Evolutionary conservation across 1,140 invertebrate species (phyloP), one percentile per base, ranked within the genome.

Genomic region (Calycopis cecrops): DNA sequence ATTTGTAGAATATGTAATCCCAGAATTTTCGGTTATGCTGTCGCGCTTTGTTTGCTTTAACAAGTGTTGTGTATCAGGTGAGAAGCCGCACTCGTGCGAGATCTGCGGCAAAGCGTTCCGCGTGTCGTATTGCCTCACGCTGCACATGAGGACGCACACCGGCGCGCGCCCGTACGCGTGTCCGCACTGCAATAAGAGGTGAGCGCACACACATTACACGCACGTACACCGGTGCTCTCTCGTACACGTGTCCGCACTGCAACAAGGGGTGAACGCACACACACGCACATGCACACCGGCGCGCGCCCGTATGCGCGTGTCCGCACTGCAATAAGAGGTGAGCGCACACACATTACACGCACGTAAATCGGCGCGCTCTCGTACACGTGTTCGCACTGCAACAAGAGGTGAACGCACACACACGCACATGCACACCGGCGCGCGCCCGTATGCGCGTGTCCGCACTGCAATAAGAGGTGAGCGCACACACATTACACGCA

Each of bases 81-180:
- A 95, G 70, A 94, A 94, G 66, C 94, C 94, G 0, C 93, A 95
- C 67, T 87, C 89, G 28, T 96, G 94, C 63, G 91, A 93, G 71
- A 91, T 94, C 17, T 96, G 94, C 71, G 92, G 92, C 16, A 95
- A 94, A 84, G 90, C 90, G 0, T 96, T 95, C 75, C 88, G 94
- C 6, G 93, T 94, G 6, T 92, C 93, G 51, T 94, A 94, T 70
- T 94, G 94, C 62, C 81, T 96, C 14, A 94, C 93, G 1, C 83
- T 94, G 4, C 94, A 95, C 70, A 91, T 94, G 90, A 88, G 93
- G 34, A 93, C 93, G 1, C 94, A 95, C 71, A 94, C 93, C 0
- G 93, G 93, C 40, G 92, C 92, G 3, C 79, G 93, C 8, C 93
- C 93, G 0, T 94, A 94, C 69, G 89, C 89, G 6, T 94, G 93